Base-by-base conservation (phyloP, 2,113 vertebrate genomes). In the Motacilla alba region DNA sequence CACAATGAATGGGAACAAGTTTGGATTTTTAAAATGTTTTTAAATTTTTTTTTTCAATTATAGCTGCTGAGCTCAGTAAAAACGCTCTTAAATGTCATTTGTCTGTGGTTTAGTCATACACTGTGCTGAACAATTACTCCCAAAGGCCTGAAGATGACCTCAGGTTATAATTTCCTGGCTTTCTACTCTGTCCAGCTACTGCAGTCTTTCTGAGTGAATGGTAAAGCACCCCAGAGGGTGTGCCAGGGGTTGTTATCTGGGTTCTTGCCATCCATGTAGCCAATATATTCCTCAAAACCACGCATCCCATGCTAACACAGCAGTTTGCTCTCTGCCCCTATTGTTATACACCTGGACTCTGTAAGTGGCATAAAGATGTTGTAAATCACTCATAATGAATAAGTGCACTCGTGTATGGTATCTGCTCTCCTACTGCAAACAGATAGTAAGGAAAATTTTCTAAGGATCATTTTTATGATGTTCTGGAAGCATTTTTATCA, bases 291-390 rank as follows among this genome's bases (percentile, higher is more conserved):
- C 24, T 58, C 33, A 53, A 75, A 55, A 44, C 4, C 26, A 15
- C 9, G 16, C 21, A 4, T 2, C 8, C 23, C 13, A 6, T n/a
- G 5, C 21, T 82, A 17, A 53, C n/a, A 58, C 3, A 11, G 6
- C 6, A 39, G 6, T 49, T 69, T 30, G 3, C 24, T 74, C 24
- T 67, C 1, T 14, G 8, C 1, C 9, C 22, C 2, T 53, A 1
- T 27, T 82, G 3, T 67, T 28, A 21, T 3, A 52, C 7, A 20
- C 18, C 18, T 1, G 0, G 12, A 56, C 4, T 7, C 41, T 33
- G 18, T 52, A 12, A 28, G 8, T 27, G 15, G 23, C 69, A 55
- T 11, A 87, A 83, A 55, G 14, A 37, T 11, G 3, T 30, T 77
- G 9, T 13, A 64, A 87, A 43, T 35, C 37, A 60, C 9, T 82